Conservation (phyloP, 2,113 vertebrate species). For the Polypterus senegalus region DNA sequence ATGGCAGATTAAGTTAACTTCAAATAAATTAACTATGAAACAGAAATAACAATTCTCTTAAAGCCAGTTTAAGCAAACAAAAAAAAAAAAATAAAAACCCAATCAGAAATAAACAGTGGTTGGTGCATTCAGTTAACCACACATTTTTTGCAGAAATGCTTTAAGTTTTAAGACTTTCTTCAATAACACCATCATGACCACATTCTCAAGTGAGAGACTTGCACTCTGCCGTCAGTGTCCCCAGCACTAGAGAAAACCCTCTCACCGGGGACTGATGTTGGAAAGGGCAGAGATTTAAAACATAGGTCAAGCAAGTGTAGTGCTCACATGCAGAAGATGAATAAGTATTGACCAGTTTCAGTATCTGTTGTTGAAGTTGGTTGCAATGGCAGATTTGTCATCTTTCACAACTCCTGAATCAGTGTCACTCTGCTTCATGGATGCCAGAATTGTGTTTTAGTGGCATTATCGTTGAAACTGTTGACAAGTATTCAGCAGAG, state of each 20-base stretch:
- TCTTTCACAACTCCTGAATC: conserved; percentile 3
- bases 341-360: conserved; percentile 5
- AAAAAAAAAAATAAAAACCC: no score
- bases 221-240: conserved; percentile 12
- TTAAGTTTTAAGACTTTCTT: conserved; percentile 11
- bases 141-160: no score
- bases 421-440: conserved; percentile 13
- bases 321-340: conserved; percentile 12
- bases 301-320: not conserved
- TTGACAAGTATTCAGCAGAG: conserved; percentile 11
- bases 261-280: conserved; percentile 11
- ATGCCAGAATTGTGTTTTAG: conserved; percentile 17
- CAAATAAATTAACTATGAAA: no score
- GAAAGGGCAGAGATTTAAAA: conserved; percentile 1
- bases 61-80: no score
- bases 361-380: conserved; percentile 9
- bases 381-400: conserved; percentile 2
- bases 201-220: conserved; percentile 14
- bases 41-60: no score
- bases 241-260: conserved; percentile 10
- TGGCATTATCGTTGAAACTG: conserved; percentile 15
- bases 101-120: no score
- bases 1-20: no score
- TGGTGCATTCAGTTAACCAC: no score
- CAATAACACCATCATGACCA: conserved; percentile 16